Percentiles rank a stretch among this genome's conserved stretches.
Evolutionary conservation across 2,888 invertebrate genomes (phyloP).

Genomic region (Papilio gigon): DNA sequence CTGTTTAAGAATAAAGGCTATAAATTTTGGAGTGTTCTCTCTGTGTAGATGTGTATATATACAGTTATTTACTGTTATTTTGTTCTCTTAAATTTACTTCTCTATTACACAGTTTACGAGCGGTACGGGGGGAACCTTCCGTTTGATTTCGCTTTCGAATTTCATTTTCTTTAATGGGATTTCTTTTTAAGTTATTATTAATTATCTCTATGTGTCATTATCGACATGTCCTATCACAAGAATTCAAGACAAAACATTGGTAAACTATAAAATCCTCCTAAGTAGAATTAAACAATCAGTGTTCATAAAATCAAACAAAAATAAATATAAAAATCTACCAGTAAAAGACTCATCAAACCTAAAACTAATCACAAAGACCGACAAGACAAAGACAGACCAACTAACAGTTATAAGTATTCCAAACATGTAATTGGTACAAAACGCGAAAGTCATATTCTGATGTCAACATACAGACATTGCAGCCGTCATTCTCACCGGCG

Average conservation of each 20-base stretch:
- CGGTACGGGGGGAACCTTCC: slow-evolving; percentile 39
- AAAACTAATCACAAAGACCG: no score
- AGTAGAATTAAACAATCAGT: no score
- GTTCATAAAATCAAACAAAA: no score
- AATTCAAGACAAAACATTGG: no score
- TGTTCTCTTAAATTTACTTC: slow-evolving; percentile 49
- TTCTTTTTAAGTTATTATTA: slow-evolving; percentile 9
- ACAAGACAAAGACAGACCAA: no score
- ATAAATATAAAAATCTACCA: no score
- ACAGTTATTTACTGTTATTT: slow-evolving; percentile 70
- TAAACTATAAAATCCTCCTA: no score
- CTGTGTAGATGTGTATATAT: slow-evolving; percentile 62
- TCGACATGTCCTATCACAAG: neutral
- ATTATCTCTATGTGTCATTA: neutral
- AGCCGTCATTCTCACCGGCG: slow-evolving; percentile 5
- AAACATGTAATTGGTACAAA: no score
- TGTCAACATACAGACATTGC: no score
- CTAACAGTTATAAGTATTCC: no score
- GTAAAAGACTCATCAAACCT: no score
- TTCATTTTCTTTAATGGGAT: slow-evolving; percentile 35
- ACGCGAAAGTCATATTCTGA: no score
- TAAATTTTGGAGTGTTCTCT: slow-evolving; percentile 69
- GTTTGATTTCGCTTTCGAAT: slow-evolving; percentile 33
- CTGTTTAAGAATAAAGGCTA: slow-evolving; percentile 66
- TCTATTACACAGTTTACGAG: slow-evolving; percentile 46